Conservation (phyloP, 2,113 vertebrate genomes). For the Myodes glareolus region DNA sequence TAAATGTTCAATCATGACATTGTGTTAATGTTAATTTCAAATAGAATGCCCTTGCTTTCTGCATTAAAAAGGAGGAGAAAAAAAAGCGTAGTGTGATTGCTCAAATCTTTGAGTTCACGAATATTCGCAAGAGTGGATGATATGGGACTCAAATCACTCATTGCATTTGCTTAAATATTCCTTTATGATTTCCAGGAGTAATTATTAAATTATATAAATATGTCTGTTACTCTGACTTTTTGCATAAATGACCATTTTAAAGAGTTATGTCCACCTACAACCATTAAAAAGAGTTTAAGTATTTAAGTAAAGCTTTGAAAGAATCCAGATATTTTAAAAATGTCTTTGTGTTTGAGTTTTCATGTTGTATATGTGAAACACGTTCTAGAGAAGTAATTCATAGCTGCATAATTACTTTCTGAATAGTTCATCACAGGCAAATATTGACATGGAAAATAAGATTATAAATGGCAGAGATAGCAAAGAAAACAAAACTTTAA, state of each 20-base stretch:
- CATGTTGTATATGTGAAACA: slow-evolving; percentile 25
- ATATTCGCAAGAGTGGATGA: slow-evolving; percentile 68
- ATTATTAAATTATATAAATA: slow-evolving; percentile 54
- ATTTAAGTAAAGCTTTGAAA: slow-evolving; percentile 62
- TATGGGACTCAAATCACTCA: slow-evolving; percentile 48
- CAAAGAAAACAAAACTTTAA: background rate
- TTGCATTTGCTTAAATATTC: slow-evolving; percentile 70
- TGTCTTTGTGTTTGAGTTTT: background rate
- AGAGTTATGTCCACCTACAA: background rate
- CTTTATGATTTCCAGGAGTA: slow-evolving; percentile 55
- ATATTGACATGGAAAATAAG: slow-evolving; percentile 65
- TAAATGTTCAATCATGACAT: slow-evolving; percentile 69
- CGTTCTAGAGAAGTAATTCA: slow-evolving; percentile 25
- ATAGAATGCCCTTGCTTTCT: slow-evolving; percentile 69
- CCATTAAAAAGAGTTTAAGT: background rate
- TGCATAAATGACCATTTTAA: background rate
- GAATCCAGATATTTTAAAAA: background rate
- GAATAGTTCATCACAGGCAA: slow-evolving; percentile 48
- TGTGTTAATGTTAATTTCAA: slow-evolving; percentile 76
- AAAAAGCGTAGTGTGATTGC: slow-evolving; percentile 54
- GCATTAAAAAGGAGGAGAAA: slow-evolving; percentile 64
- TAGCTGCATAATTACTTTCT: slow-evolving; percentile 48
- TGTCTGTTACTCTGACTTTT: background rate
- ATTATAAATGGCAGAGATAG: slow-evolving; percentile 50
- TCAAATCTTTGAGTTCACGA: slow-evolving; percentile 63